Conservation (phyloP, 2,113 vertebrate species). For the Falco punctatus region DNA sequence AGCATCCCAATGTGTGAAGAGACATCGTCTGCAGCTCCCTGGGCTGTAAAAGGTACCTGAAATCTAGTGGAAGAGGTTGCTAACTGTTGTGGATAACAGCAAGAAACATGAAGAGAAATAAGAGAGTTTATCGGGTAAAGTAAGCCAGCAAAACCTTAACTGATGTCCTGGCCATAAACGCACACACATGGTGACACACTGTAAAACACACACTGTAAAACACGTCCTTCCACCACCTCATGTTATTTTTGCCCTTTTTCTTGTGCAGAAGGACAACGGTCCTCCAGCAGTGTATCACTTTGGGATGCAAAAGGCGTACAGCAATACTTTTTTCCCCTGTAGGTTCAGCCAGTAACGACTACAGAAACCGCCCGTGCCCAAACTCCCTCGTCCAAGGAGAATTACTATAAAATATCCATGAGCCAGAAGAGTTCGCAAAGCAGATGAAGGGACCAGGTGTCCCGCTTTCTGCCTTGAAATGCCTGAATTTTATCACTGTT, state of each 20-base stretch:
- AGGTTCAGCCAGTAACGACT: background rate
- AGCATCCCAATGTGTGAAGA: background rate
- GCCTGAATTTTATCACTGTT: background rate
- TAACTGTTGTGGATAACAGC: background rate
- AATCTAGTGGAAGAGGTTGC: background rate
- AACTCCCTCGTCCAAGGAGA: background rate
- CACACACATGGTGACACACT: too few relatives aligned
- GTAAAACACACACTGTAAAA: background rate
- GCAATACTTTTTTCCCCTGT: fast-evolving
- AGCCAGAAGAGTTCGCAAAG: background rate
- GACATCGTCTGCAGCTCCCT: background rate
- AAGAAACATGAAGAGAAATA: background rate
- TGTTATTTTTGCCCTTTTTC: background rate
- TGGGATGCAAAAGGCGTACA: background rate
- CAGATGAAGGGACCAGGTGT: background rate
- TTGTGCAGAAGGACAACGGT: background rate
- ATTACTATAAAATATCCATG: background rate
- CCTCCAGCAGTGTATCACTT: background rate
- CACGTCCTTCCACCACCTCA: background rate
- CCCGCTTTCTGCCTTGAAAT: background rate
- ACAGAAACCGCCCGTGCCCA: background rate
- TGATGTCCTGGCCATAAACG: background rate
- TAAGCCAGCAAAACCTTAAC: background rate
- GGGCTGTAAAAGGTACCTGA: background rate
- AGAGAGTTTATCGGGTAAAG: background rate